Base-by-base conservation (phyloP, 2,888 invertebrate species). In the Torymus tubicola region DNA sequence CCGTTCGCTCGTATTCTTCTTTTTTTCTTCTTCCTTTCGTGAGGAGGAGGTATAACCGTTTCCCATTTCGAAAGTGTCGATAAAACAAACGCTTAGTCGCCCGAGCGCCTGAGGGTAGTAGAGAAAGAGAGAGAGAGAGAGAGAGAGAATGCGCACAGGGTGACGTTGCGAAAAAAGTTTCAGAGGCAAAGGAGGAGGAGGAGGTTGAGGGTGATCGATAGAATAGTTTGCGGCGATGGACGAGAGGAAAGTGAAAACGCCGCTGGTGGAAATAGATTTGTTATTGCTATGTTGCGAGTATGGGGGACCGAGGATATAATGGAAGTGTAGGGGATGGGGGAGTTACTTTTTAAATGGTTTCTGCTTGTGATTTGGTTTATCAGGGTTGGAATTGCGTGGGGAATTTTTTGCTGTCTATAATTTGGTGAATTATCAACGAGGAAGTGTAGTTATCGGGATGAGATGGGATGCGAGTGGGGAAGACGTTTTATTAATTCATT, bases 31-130 rank as follows among this genome's bases (percentile, higher is more conserved):
- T 18, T 50, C 2, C 10, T 4, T 58, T 13, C 11, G 13, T 12
- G 14, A 12, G 31, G 31, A 31, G 31, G 31, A 10, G 4, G 57
- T 57, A 57, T 71, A 71, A 75, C 77, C 64, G 21, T 69, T 77
- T 68, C 53, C 67, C 55, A 61, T 77, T 72, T 77, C 57, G 42
- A 63, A 81, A 70, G 74, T 78, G 78, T 78, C 78, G 31, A 74
- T 78, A 74, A 78, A 81, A 78, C 70, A 78, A 74, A 74, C 60
- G 69, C 61, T 24, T n/a, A 2, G 42, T 21, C 18, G 58, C 12
- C n/a, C 42, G 58, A 18, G 55, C 31, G 31, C 31, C 31, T 8
- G 31, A 8, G 31, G 31, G 2, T 3, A 31, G 31, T n/a, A n/a
- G n/a, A n/a, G n/a, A n/a, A n/a, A 31, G 31, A 31, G 8, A 31